Base-by-base conservation (phyloP, 2,113 vertebrate species). In the Poeciliopsis turrubarensis region DNA sequence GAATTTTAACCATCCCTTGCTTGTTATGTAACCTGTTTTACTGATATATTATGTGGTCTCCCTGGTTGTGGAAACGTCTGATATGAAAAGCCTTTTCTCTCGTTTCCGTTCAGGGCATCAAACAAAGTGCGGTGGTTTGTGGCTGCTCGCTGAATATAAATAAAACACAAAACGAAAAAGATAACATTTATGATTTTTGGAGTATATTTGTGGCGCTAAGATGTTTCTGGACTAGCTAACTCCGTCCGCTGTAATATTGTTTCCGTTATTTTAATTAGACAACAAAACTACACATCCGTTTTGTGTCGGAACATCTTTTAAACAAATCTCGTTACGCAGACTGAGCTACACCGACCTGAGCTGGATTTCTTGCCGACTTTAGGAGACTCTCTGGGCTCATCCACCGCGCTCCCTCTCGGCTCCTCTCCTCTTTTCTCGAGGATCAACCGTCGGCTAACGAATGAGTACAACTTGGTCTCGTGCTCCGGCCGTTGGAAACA, bases 21-120 rank as follows among this genome's bases (percentile, higher is more conserved):
- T 79, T 25, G 57, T 92, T 87, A 89, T 81, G 73, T 87, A 89
- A 91, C 70, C 68, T 44, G 41, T 61, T 76, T 72, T 60, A 82
- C 29, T 68, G 27, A 70, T 4, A 66, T 65, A 72, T 4, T 39
- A 5, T 19, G 6, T 63, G 54, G 62, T 30, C 72, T 72, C 79
- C 30, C 65, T 37, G 64, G 1, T 27, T 27, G 11, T 72, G 5
- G 70, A 34, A 13, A 69, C 5, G 37, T 32, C 47, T 57, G 29
- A 51, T 47, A 15, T 63, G 4, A 68, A 7, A 27, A 4, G 0
- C 8, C n/a, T 25, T 32, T 47, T 64, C 6, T 31, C 39, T 67
- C 13, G 30, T 68, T 44, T 63, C 27, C n/a, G 39, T 1, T 51
- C 1, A 31, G 25, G 8, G 26, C 54, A 22, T 69, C 57, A 68